Percentiles rank a stretch among this genome's conserved stretches.
phyloP scores from a whole-genome alignment of 1,140 invertebrate species.

The Hetaerina americana region DNA sequence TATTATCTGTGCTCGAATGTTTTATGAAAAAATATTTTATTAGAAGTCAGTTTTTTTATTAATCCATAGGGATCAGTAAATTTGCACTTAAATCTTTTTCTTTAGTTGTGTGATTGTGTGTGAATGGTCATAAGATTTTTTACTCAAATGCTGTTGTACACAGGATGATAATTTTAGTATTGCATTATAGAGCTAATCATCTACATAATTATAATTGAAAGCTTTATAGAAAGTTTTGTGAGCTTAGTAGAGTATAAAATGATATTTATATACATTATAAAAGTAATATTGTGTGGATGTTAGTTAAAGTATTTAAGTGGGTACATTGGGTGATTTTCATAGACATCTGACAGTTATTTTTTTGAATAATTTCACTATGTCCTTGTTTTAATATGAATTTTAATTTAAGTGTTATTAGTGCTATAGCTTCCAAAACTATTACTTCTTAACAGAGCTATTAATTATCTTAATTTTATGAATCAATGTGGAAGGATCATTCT shows the following conservation, averaged over 20 bases:
- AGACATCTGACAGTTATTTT: background rate
- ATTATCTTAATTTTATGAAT: background rate
- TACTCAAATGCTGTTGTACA: background rate
- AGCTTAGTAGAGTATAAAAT: background rate
- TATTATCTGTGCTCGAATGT: background rate
- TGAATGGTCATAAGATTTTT: background rate
- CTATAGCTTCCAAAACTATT: background rate
- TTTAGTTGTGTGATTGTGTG: background rate
- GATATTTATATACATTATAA: background rate
- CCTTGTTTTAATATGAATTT: background rate
- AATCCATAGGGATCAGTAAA: background rate
- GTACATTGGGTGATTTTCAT: background rate
- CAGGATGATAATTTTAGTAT: background rate
- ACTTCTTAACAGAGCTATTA: background rate
- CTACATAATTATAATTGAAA: background rate
- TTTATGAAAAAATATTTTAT: background rate
- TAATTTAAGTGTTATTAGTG: background rate
- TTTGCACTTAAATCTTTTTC: background rate
- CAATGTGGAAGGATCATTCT: background rate
- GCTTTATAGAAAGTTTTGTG: background rate
- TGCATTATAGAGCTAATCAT: conserved; percentile 1
- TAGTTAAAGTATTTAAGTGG: background rate
- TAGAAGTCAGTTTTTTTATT: background rate
- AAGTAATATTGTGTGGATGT: background rate
- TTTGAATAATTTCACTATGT: background rate